Conservation (phyloP, 2,113 vertebrate species). For the Amia ocellicauda region DNA sequence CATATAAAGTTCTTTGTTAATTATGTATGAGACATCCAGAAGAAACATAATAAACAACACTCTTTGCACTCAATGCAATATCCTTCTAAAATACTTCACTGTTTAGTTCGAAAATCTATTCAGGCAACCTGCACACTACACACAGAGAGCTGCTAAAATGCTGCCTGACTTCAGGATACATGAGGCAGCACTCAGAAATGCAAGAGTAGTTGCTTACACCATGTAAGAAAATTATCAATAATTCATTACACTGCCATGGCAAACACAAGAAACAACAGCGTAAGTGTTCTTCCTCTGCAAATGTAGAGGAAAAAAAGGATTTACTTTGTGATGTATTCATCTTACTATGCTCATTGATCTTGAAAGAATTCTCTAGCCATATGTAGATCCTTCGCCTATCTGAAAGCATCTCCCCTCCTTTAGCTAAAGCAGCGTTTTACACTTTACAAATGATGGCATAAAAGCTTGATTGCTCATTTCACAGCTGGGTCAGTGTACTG, state of each 20-base stretch:
- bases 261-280: constrained; percentile 55
- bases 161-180: constrained; percentile 24
- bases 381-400: too few relatives aligned
- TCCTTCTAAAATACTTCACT: constrained; percentile 48
- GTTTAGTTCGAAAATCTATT: constrained; percentile 9
- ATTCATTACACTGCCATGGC: constrained; percentile 57
- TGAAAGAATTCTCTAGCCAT: constrained; percentile 12
- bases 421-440: constrained; percentile 24
- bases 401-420: too few relatives aligned
- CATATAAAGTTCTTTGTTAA: constrained; percentile 68
- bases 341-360: constrained; percentile 32
- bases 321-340: constrained; percentile 51
- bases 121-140: constrained; percentile 20
- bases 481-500: constrained; percentile 41
- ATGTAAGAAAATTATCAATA: constrained; percentile 64
- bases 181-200: constrained; percentile 35
- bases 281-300: constrained; percentile 54
- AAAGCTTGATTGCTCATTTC: constrained; percentile 26
- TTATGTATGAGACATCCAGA: constrained; percentile 71
- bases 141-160: constrained; percentile 32
- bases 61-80: constrained; percentile 62
- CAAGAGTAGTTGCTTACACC: constrained; percentile 49
- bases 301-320: constrained; percentile 59
- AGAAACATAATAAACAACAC: constrained; percentile 59
- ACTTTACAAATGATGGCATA: constrained; percentile 31